Percentiles rank a stretch among this genome's conserved stretches.
These are phyloP conservation scores for Malurus melanocephalus DNA, from an alignment of 2,113 vertebrate genomes.

Conservation along the genomic window DNA sequence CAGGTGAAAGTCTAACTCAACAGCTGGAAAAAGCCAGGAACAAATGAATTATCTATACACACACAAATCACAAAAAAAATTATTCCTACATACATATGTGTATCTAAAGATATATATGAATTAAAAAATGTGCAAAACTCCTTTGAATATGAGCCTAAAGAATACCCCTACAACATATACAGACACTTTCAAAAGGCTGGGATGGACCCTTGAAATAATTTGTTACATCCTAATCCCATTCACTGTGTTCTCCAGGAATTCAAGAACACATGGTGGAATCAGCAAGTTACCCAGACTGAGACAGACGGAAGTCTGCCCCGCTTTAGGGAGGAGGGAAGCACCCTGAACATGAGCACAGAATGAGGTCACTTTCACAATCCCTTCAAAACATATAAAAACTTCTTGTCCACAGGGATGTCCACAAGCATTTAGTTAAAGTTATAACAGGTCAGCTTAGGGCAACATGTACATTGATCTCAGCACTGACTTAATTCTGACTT, in stretches of 20 bases:
- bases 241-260: not conserved
- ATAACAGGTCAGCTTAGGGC: not conserved
- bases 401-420: not conserved
- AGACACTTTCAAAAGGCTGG: not conserved
- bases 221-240: not conserved
- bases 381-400: not conserved
- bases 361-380: rapidly evolving
- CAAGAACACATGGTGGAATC: not conserved
- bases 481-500: not conserved
- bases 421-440: not conserved
- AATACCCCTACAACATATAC: not conserved
- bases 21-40: not conserved
- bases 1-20: not conserved
- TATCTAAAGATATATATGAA: not conserved
- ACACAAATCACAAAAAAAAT: no score
- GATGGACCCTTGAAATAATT: not conserved
- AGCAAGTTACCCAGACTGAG: not conserved
- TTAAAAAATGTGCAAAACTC: not conserved
- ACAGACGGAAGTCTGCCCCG: not conserved
- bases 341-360: not conserved
- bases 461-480: not conserved
- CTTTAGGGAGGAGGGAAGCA: not conserved
- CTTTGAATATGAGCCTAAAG: not conserved
- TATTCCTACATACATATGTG: not conserved
- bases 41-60: not conserved